Base-by-base conservation (phyloP, 2,113 vertebrate species). In the Salvelinus alpinus region DNA sequence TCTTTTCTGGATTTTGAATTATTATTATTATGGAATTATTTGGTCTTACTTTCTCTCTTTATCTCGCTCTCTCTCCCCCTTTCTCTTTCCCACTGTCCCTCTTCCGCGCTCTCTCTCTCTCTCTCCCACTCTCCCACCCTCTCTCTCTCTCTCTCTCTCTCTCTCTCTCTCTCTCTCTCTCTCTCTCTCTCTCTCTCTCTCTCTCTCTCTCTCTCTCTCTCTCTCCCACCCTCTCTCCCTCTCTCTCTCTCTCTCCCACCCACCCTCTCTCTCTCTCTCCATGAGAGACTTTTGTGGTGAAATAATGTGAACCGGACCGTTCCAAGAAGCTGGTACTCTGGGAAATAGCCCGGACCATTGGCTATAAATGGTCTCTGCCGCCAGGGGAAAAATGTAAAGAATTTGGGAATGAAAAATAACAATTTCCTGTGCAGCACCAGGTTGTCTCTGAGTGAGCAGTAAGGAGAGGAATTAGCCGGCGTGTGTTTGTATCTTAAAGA, bases 291-390 rank as follows among this genome's bases (percentile, higher is more conserved):
- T 51, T 51, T 51, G 48, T 3, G 75, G 81, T 75, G 74, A 84
- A 82, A 82, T 71, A 34, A 51, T 51, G 48, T 51, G 48, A 72
- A 83, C 24, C 62, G 27, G 75, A 80, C 59, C 76, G 51, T 85
- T 86, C 75, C 54, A 31, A 78, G 80, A 80, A 60, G 1, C 3
- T 0, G 3, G 13, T 34, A 1, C 6, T 6, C 34, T 34, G 34
- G 6, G 34, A 34, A 34, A 34, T 34, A 34, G 34, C 76, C 75
- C 0, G 34, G 78, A 18, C 77, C 64, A 65, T 86, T 89, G 75
- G 86, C 88, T 91, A 88, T 90, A 91, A 93, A 92, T 88, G 91
- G 85, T 38, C 73, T 78, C 78, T 68, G 80, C 80, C 74, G 78
- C 73, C 54, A 64, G 9, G 75, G 73, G 80, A 92, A 85, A 83